Conservation (phyloP, 2,113 vertebrate genomes). For the Sceloporus tristichus region DNA sequence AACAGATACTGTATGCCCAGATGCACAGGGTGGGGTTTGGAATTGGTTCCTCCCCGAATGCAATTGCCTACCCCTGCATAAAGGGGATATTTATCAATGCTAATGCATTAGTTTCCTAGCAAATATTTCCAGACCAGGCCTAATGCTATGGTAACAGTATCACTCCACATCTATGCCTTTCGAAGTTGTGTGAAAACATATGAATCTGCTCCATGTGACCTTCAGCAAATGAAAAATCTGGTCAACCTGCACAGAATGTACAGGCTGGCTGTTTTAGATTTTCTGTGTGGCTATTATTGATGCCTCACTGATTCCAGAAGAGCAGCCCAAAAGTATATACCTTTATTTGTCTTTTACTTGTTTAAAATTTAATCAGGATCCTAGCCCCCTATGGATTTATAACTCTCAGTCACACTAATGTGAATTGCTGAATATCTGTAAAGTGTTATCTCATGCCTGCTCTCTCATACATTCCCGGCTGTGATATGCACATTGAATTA, state of each 20-base stretch:
- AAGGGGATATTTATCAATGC: too few species aligned
- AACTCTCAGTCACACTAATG: slow-evolving; percentile 39
- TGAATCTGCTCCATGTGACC: background rate
- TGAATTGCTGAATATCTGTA: slow-evolving; percentile 50
- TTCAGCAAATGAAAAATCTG: accelerated
- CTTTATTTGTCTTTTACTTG: slow-evolving; percentile 46
- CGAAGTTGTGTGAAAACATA: background rate
- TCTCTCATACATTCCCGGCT: slow-evolving; percentile 25
- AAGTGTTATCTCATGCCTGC: slow-evolving; percentile 27
- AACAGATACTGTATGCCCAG: too few species aligned
- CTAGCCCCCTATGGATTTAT: slow-evolving; percentile 37
- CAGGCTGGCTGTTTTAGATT: background rate
- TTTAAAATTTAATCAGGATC: slow-evolving; percentile 60
- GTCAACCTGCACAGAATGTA: slow-evolving; percentile 9
- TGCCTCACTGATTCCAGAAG: slow-evolving; percentile 27
- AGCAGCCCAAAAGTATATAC: slow-evolving; percentile 23
- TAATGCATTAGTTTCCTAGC: too few species aligned
- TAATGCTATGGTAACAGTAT: too few species aligned
- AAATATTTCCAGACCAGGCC: too few species aligned
- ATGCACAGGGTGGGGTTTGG: too few species aligned
- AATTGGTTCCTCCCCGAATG: background rate
- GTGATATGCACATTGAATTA: slow-evolving; percentile 33
- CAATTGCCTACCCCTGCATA: too few species aligned
- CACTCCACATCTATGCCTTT: background rate
- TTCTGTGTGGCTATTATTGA: background rate